Evolutionary conservation across 2,888 invertebrate species (phyloP).

Genomic region (Drosophila setosimentum): DNA sequence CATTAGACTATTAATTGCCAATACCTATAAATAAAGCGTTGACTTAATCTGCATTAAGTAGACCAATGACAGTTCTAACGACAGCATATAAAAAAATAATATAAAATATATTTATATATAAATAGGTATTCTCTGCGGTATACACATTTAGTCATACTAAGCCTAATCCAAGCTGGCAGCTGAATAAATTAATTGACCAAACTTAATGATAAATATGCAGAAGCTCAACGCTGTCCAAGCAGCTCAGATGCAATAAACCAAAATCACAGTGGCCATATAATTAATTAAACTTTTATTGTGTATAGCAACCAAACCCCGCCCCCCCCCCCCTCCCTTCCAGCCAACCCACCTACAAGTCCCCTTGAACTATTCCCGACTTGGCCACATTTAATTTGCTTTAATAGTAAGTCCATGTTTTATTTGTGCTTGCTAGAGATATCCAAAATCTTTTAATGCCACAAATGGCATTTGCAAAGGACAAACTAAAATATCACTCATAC

Average conservation of each 20-base stretch:
- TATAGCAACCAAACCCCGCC: constrained; percentile 32
- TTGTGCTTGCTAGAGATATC: constrained; percentile 34
- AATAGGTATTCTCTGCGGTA: background rate
- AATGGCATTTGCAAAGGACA: constrained; percentile 61
- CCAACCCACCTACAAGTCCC: background rate
- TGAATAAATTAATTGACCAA: constrained; percentile 61
- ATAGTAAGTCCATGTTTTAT: constrained; percentile 79
- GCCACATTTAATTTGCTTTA: constrained; percentile 80
- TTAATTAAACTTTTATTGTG: constrained; percentile 76
- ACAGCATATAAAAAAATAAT: background rate
- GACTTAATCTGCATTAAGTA: constrained; percentile 1
- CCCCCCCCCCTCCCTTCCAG: background rate
- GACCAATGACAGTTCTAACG: background rate
- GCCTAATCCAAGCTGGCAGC: constrained; percentile 30
- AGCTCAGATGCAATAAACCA: constrained; percentile 52
- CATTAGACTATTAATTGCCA: background rate
- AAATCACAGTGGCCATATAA: constrained; percentile 68
- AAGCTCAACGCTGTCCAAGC: background rate
- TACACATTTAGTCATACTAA: background rate
- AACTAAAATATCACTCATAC: constrained; percentile 79
- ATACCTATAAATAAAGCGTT: background rate
- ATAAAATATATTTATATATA: background rate
- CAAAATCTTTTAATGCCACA: constrained; percentile 75
- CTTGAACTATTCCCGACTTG: constrained; percentile 17
- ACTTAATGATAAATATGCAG: constrained; percentile 61